Conservation (phyloP, 2,888 invertebrate genomes). For the Apomyelois bistriatella region DNA sequence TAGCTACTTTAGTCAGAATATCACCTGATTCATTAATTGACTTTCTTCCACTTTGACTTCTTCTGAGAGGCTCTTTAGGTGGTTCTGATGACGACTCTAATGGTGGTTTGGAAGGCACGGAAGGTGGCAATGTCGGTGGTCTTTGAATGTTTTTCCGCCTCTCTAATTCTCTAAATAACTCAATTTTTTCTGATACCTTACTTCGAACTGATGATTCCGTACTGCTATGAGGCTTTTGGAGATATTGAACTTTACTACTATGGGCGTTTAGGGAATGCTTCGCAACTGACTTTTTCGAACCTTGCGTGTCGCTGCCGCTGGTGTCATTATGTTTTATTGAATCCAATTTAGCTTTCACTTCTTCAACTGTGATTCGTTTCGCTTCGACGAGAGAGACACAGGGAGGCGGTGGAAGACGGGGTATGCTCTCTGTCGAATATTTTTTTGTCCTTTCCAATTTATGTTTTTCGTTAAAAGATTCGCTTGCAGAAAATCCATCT, state of each 20-base stretch:
- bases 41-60: conserved; percentile 71
- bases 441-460: conserved; percentile 79
- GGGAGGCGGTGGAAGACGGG: conserved; percentile 66
- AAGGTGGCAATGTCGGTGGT: conserved; percentile 72
- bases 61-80: conserved; percentile 60
- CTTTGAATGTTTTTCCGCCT: conserved; percentile 68
- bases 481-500: conserved; percentile 70
- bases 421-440: conserved; percentile 75
- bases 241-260: conserved; percentile 37
- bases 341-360: conserved; percentile 80
- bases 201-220: conserved; percentile 69
- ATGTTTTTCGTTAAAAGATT: conserved; percentile 69
- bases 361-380: conserved; percentile 72
- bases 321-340: conserved; percentile 66
- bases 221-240: conserved; percentile 45
- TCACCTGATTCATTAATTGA: conserved; percentile 84
- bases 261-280: conserved; percentile 41
- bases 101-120: conserved; percentile 64
- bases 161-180: conserved; percentile 70
- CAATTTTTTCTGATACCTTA: conserved; percentile 76
- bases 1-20: conserved; percentile 90
- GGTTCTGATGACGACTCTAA: conserved; percentile 42
- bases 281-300: conserved; percentile 67
- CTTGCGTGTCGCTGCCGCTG: conserved; percentile 74
- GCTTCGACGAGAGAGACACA: conserved; percentile 55